Conservation (phyloP, 2,797 vertebrate genomes). For the Protosalanx chinensis region DNA sequence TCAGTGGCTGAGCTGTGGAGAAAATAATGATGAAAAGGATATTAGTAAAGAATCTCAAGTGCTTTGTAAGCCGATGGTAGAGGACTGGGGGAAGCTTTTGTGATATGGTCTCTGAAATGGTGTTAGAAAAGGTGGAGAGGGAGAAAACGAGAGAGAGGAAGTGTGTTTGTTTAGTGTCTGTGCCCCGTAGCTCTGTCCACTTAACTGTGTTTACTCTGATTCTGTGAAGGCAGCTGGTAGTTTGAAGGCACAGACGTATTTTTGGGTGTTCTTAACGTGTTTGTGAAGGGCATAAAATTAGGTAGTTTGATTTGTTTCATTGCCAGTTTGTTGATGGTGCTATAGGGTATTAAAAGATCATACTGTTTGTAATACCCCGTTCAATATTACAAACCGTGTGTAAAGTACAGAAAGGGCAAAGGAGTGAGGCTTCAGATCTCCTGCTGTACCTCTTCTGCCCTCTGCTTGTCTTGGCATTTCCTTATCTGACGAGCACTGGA, state of each 20-base stretch:
- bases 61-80: neutral
- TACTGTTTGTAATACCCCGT: neutral
- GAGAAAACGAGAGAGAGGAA: neutral
- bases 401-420: neutral
- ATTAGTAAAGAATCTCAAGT: constrained; percentile 9
- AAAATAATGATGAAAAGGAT: constrained; percentile 5
- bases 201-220: constrained; percentile 25
- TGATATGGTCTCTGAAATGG: neutral
- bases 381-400: neutral
- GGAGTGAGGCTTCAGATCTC: neutral
- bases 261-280: constrained; percentile 19
- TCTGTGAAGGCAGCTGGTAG: constrained; percentile 16
- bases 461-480: constrained; percentile 5
- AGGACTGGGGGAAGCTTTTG: constrained; percentile 15
- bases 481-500: constrained; percentile 6
- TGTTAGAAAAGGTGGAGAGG: neutral
- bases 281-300: constrained; percentile 2
- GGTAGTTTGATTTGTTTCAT: constrained; percentile 1
- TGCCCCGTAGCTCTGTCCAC: constrained; percentile 24
- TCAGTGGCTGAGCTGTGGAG: neutral
- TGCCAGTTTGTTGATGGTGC: neutral
- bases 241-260: constrained; percentile 22
- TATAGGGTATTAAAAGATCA: neutral
- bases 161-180: neutral
- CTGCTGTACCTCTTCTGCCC: neutral